phyloP scores from a whole-genome alignment of 1,140 invertebrate genomes.

The Anastrepha ludens region DNA sequence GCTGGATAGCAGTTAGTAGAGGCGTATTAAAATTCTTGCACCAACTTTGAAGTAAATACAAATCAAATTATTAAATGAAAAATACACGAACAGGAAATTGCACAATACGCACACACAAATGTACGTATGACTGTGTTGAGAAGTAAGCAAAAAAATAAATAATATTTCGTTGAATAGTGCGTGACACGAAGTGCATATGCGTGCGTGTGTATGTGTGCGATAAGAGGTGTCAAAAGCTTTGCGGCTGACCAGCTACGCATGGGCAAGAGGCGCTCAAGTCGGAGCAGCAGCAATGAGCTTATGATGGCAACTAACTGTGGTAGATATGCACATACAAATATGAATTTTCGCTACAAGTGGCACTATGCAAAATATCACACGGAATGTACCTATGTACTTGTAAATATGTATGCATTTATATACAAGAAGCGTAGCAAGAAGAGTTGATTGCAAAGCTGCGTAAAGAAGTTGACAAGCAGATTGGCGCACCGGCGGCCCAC shows the following conservation, averaged over 20 bases:
- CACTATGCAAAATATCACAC: background rate
- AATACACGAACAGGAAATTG: slow-evolving; percentile 46
- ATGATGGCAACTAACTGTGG: background rate
- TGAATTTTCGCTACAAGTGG: background rate
- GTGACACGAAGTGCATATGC: background rate
- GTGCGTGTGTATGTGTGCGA: background rate
- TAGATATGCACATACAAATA: background rate
- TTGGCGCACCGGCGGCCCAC: slow-evolving; percentile 44
- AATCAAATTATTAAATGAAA: slow-evolving; percentile 16
- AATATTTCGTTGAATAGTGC: background rate
- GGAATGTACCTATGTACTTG: no score
- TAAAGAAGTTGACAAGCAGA: slow-evolving; percentile 6
- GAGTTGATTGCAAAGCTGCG: background rate
- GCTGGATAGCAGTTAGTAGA: background rate
- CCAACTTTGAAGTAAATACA: slow-evolving; percentile 10
- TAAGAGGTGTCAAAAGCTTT: slow-evolving; percentile 38
- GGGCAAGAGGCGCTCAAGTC: background rate
- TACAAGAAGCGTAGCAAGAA: background rate
- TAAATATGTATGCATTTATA: no score
- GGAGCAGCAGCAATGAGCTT: background rate
- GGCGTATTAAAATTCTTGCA: slow-evolving; percentile 40
- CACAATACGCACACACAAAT: background rate
- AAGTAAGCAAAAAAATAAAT: background rate
- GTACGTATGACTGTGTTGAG: background rate
- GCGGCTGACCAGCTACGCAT: slow-evolving; percentile 34